Base-by-base conservation (phyloP, 1,140 invertebrate species). In the Pseudoatta argentina region DNA sequence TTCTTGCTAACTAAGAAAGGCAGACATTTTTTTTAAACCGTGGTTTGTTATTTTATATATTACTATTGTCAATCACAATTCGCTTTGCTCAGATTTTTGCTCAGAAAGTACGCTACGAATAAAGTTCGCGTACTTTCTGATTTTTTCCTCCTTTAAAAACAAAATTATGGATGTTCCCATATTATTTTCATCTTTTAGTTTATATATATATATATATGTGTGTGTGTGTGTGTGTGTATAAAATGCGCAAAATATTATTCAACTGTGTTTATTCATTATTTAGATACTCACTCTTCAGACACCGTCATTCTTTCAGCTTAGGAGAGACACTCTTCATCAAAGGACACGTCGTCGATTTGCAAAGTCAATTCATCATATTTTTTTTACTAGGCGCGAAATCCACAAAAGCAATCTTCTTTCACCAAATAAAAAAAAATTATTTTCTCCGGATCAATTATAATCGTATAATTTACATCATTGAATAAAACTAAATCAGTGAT, bases 271-370 rank as follows among this genome's bases (percentile, higher is more conserved):
- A 34, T 34, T 34, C 30, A 30, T 30, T 30, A 30, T 30, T 30
- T 34, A 34, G 7, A 63, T 93, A 94, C 93, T 94, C 90, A 94
- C 93, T 92, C 91, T 87, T 94, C 93, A 59, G 93, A 92, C 27
- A 94, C 92, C 59, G 93, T 94, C 93, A 94, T 94, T 77, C 82
- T 91, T 89, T 82, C 77, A 73, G 55, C 39, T 24, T 44, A 39
- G 85, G 16, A 44, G 64, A 59, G 6, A 59, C 30, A 6, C n/a
- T 61, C n/a, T 21, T 53, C 44, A 18, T 61, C 55, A 48, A 72
- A 24, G 27, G n/a, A 44, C 14, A 86, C 30, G 34, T 63, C 14
- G 71, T 51, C 75, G 21, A 79, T 57, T 48, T 18, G 18, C 8
- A 82, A 78, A 75, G 55, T 66, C 67, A 73, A 73, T 48, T 55